Base-by-base conservation (phyloP, 2,113 vertebrate species). In the Coryphaenoides rupestris region DNA sequence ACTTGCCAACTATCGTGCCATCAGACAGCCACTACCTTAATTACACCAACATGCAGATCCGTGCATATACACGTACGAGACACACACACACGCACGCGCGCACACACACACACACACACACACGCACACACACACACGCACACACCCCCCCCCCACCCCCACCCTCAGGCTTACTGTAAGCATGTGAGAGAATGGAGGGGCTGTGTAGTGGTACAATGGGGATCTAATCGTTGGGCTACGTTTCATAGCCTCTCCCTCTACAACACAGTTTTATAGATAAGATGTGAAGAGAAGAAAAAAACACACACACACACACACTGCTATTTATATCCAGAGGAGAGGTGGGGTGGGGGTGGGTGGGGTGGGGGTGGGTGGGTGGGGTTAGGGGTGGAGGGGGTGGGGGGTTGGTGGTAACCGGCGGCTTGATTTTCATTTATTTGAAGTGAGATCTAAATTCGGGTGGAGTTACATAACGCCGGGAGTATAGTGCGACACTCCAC, bases 391-490 rank as follows among this genome's bases (percentile, higher is more conserved):
- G 19, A 1, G 19, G 5, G 17, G n/a, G n/a, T n/a, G n/a, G n/a
- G n/a, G n/a, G 3, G 21, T 10, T 10, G 12, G 19, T 22, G 17
- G 21, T 13, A 79, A 82, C 83, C 76, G 82, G 79, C 79, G 63
- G 78, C 82, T 72, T 78, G 70, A 79, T 87, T 88, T 82, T 83
- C 78, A 83, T 86, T 86, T 88, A 87, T 88, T 86, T 89, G 84
- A 90, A 89, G 89, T 84, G 70, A 64, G 76, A 84, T 86, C 82
- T 88, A 87, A 88, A 89, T 86, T 82, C 77, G 82, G 77, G 77
- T 74, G 75, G 79, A 63, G 83, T 87, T 90, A 88, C 79, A 79
- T 86, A 88, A 89, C 54, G 67, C 53, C 68, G 75, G 58, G 73
- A 81, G 71, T n/a, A n/a, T n/a, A n/a, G n/a, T 81, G 69, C 62